Evolutionary conservation across 2,888 invertebrate genomes (phyloP), one percentile per base, ranked within the genome.

Genomic region (Noctua janthina): DNA sequence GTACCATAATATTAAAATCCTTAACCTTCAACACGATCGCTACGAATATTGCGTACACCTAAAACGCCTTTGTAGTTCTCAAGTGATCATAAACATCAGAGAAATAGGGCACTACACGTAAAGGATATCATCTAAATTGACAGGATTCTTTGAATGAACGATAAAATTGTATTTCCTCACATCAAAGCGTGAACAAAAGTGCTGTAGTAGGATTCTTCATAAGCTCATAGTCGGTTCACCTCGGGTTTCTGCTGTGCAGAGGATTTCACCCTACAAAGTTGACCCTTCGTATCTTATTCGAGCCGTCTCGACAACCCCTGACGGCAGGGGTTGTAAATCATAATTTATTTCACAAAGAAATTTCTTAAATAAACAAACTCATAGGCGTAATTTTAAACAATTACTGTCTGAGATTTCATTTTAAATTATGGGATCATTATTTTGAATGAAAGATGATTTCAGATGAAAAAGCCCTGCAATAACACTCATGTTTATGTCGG

Each of bases 261-360:
- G 83, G 79, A 83, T 87, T 88, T 87, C 83, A 84, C 89, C 87
- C 88, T 77, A 89, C 92, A 89, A 90, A 92, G 91, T 93, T 94
- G 94, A 95, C 94, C 95, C 93, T 92, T 91, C 92, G 91, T 89
- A 91, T 91, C 94, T 93, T 93, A 93, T 93, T 93, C 92, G 91
- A 91, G 88, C 89, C 87, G 92, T 90, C 89, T 90, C 91, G 83
- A 84, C 87, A 78, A 85, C 89, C 91, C 91, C 91, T 89, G 78
- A 84, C 90, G 88, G 85, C 88, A 88, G 90, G 91, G 92, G 90
- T 91, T 91, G 91, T 91, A 94, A 94, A 95, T 94, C 93, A 93
- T 93, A 94, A 95, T 94, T 93, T 92, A 92, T 92, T 91, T 91
- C 89, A 91, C 90, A 83, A 84, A 79, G 79, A 85, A 82, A 80